These are phyloP conservation scores for Lithobates sylvaticus DNA, from an alignment of 2,797 vertebrate species.

Conservation along the genomic window DNA sequence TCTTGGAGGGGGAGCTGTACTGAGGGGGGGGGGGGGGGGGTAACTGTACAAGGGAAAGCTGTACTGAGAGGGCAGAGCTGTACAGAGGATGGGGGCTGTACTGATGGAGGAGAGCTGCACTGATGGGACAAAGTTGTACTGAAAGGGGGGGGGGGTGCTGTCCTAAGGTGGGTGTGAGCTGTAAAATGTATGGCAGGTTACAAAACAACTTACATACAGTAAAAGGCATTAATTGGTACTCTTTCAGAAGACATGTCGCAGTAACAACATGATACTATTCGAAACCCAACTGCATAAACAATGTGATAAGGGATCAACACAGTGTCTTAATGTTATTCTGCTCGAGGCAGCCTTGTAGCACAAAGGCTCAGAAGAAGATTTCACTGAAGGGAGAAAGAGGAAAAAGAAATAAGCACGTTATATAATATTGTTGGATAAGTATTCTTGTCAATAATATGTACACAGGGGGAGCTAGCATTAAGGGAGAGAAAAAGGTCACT, in stretches of 20 bases:
- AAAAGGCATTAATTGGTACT: slow-evolving; percentile 15
- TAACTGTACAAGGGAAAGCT: too few species aligned
- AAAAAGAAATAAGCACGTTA: slow-evolving; percentile 14
- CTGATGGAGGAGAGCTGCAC: too few species aligned
- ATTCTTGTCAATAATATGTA: slow-evolving; percentile 36
- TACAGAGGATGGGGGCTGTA: too few species aligned
- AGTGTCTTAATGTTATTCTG: slow-evolving; percentile 44
- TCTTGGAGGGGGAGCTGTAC: too few species aligned
- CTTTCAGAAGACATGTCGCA: background rate
- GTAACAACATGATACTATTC: slow-evolving; percentile 29
- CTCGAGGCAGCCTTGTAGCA: slow-evolving; percentile 33
- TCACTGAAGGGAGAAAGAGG: slow-evolving; percentile 27
- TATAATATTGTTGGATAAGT: slow-evolving; percentile 32
- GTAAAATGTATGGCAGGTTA: background rate
- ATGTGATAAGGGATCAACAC: slow-evolving; percentile 35
- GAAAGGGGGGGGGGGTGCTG: too few species aligned
- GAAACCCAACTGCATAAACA: slow-evolving; percentile 27
- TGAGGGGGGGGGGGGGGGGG: too few species aligned
- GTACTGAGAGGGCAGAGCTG: too few species aligned
- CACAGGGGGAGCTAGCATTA: slow-evolving; percentile 1
- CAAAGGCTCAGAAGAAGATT: slow-evolving; percentile 35
- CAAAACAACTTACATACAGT: background rate
- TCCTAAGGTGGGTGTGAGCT: too few species aligned
- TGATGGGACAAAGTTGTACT: too few species aligned
- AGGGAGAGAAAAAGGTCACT: background rate